phyloP scores from a whole-genome alignment of 1,140 invertebrate genomes.

The Trichogramma pretiosum region DNA sequence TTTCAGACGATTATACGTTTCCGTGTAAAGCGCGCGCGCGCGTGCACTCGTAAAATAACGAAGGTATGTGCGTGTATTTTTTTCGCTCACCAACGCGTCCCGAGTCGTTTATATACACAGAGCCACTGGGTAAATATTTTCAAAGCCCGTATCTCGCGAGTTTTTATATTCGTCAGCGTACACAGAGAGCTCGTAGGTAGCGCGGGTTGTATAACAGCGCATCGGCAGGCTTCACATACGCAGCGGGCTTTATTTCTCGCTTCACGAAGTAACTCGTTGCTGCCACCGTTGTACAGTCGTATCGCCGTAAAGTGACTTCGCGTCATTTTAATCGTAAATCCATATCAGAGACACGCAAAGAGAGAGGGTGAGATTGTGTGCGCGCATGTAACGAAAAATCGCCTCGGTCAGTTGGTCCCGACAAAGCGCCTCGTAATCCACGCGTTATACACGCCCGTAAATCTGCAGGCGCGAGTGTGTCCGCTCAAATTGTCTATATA shows the following conservation, averaged over 20 bases:
- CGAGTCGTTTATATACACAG: background rate
- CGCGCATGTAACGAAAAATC: no score
- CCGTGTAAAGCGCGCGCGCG: background rate
- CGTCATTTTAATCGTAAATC: conserved; percentile 13
- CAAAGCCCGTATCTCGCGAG: background rate
- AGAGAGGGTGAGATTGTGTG: background rate
- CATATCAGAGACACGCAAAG: conserved; percentile 2
- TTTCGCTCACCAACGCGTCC: conserved; percentile 1
- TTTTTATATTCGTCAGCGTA: no score
- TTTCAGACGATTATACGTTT: no score
- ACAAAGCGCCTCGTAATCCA: conserved; percentile 1
- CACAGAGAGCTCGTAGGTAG: no score
- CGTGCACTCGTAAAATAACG: background rate
- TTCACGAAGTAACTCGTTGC: conserved; percentile 9
- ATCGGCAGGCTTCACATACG: no score
- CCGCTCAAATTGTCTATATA: conserved; percentile 37
- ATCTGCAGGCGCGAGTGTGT: no score
- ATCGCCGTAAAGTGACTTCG: no score
- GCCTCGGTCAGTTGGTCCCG: no score
- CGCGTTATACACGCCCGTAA: no score
- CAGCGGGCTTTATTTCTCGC: conserved; percentile 7
- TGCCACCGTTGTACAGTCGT: no score
- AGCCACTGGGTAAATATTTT: conserved; percentile 3
- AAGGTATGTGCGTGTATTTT: no score
- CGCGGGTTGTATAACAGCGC: no score